These are phyloP conservation scores for Pemphredon lugubris DNA, from an alignment of 2,888 invertebrate species.

Conservation along the genomic window DNA sequence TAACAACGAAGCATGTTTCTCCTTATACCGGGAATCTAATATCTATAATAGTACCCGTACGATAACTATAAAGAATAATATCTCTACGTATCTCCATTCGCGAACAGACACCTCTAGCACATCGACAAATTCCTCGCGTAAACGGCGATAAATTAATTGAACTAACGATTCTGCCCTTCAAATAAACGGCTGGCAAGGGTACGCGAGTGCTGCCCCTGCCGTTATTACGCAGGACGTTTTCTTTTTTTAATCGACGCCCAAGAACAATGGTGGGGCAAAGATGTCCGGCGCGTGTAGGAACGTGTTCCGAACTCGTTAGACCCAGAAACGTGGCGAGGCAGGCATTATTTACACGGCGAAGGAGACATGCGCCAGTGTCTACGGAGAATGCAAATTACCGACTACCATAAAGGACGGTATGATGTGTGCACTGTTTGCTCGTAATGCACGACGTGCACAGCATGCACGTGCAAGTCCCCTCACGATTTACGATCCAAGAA, in stretches of 20 bases:
- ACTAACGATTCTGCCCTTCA: no score
- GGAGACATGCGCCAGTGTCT: conserved; percentile 38
- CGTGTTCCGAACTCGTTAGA: conserved; percentile 40
- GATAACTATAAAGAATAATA: no score
- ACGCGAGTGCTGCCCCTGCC: no score
- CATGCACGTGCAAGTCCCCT: conserved; percentile 61
- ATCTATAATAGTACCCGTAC: no score
- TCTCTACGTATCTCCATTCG: no score
- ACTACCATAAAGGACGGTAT: conserved; percentile 60
- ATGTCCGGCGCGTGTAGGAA: neutral
- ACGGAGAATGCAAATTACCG: conserved; percentile 61
- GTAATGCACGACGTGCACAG: conserved; percentile 54
- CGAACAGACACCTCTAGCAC: no score
- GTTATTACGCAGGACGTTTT: no score
- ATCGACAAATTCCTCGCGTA: no score
- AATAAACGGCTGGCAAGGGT: no score
- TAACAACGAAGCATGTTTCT: no score
- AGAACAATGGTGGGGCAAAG: conserved; percentile 4
- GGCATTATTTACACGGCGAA: conserved; percentile 49
- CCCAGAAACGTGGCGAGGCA: conserved; percentile 13
- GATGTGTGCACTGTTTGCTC: conserved; percentile 56
- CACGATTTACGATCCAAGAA: conserved; percentile 68
- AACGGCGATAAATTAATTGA: no score
- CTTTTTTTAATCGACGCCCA: conserved; percentile 8
- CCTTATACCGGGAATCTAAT: no score